These are phyloP conservation scores for Eupithecia exiguata DNA, from an alignment of 2,888 invertebrate species.

Conservation along the genomic window DNA sequence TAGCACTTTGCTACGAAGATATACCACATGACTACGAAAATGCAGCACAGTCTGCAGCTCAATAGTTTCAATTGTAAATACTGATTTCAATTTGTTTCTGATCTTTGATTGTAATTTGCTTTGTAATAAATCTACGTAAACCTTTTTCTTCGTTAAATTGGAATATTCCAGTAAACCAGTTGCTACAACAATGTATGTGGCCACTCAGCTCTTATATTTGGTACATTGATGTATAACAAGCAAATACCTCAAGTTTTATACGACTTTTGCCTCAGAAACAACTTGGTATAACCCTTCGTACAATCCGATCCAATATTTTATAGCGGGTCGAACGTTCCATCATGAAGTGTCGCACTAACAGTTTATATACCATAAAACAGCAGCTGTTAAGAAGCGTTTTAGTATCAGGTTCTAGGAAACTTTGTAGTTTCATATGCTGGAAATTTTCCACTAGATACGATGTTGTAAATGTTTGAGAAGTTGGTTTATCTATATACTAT, in stretches of 20 bases:
- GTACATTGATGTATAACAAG: neutral
- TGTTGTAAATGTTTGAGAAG: neutral
- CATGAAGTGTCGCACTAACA: constrained; percentile 39
- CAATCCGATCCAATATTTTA: constrained; percentile 38
- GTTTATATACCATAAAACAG: constrained; percentile 42
- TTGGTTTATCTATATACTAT: neutral
- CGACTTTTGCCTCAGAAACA: neutral
- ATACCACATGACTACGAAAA: neutral
- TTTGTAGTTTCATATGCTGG: constrained; percentile 15
- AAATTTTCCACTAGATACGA: constrained; percentile 10
- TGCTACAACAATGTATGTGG: neutral
- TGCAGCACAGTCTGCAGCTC: too few species aligned
- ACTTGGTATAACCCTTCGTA: constrained; percentile 8
- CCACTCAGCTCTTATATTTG: neutral
- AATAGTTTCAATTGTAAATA: too few species aligned
- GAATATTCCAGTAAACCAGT: neutral
- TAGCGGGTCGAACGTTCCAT: constrained; percentile 30
- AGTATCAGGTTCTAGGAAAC: constrained; percentile 20
- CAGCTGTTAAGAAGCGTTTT: constrained; percentile 39
- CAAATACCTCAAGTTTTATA: neutral
- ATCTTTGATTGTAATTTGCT: too few species aligned
- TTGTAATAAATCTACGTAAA: too few species aligned
- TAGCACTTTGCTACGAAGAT: neutral
- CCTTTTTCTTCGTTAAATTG: neutral
- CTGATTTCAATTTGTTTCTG: too few species aligned